Evolutionary conservation across 2,113 vertebrate genomes (phyloP), one percentile per base, ranked within the genome.

Genomic region (Tetrao urogallus): DNA sequence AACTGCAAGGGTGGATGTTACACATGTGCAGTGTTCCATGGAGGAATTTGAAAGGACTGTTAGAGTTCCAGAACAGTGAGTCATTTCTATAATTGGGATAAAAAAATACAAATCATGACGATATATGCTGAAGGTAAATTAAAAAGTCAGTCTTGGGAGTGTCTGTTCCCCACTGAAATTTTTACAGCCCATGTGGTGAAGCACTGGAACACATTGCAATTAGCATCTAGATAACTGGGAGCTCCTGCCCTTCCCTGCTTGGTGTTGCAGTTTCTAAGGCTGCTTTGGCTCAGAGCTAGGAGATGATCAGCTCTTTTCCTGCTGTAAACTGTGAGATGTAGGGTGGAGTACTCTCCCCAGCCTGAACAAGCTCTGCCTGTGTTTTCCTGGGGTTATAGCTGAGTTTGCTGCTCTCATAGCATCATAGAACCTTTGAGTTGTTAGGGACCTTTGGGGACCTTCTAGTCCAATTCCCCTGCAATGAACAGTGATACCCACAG

Each of bases 241-340:
- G 70, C 61, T 89, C 86, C 85, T 75, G 75, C 84, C 64, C 84
- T 69, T 34, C 81, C 72, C 89, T 21, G 63, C 13, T 1, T 13
- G 17, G 58, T 82, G 96, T 96, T 96, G 93, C 85, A 50, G 82
- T 87, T 91, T 87, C 94, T 94, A 93, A 84, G 92, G 83, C 71
- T 95, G 56, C 11, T 87, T 91, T 76, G 82, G 54, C 64, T 96
- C 72, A 47, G 63, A 10, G 16, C 19, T 54, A 71, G 54, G 54
- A 72, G 69, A 74, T 74, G 38, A 95, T 82, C 85, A 22, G 70
- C 88, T 84, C 21, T 92, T 96, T 82, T 82, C 73, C 63, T 93
- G 27, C 54, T 69, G 14, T 78, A 81, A 90, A 90, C 72, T 14
- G 43, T 63, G 61, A 47, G 69, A 78, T 93, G 83, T 90, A 77